Conservation (phyloP, 2,888 invertebrate species). For the Eupithecia centaureata region DNA sequence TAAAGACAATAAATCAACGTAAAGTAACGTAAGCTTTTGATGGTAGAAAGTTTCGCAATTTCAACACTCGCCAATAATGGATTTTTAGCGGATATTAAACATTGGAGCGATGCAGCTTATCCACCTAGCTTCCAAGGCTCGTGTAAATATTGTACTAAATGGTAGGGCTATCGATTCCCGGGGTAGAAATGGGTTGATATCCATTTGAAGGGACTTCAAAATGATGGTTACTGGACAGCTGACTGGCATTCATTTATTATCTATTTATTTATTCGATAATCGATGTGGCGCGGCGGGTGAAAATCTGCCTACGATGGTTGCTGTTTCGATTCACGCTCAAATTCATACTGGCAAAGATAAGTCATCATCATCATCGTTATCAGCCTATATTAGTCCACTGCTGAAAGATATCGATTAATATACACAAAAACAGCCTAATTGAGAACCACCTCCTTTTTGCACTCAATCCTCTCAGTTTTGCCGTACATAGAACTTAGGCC, state of each 20-base stretch:
- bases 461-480: neutral
- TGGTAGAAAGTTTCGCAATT: conserved; percentile 66
- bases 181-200: conserved; percentile 7
- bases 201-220: neutral
- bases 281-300: no score
- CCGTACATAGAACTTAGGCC: neutral
- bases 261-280: no score
- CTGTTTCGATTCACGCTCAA: no score
- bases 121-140: conserved; percentile 16
- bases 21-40: conserved; percentile 53
- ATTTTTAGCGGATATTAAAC: conserved; percentile 67
- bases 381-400: no score
- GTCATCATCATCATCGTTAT: no score
- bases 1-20: conserved; percentile 48
- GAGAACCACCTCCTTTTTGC: no score
- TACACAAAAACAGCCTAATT: no score
- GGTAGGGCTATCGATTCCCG: neutral
- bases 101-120: conserved; percentile 37
- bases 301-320: no score
- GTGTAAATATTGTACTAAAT: conserved; percentile 18
- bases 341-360: no score
- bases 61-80: conserved; percentile 63
- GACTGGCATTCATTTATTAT: neutral
- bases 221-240: neutral
- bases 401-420: no score